These are phyloP conservation scores for Anastrepha obliqua DNA, from an alignment of 1,140 invertebrate species.

Conservation along the genomic window DNA sequence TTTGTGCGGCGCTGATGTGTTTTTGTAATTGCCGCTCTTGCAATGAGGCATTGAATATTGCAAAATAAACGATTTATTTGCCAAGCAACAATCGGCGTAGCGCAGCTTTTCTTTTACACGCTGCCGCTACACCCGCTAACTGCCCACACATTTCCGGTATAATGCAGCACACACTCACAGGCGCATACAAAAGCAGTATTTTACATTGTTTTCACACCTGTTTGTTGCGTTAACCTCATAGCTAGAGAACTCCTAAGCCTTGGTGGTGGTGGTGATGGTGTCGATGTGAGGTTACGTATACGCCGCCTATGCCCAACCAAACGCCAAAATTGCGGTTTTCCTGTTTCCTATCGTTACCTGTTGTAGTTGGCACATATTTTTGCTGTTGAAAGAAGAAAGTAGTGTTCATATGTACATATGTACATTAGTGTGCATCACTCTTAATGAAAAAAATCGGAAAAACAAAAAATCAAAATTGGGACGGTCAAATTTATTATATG, in stretches of 20 bases:
- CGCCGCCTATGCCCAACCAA: conserved; percentile 45
- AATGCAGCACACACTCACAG: neutral
- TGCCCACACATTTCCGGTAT: conserved; percentile 22
- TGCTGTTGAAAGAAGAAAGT: conserved; percentile 20
- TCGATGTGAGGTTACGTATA: conserved; percentile 9
- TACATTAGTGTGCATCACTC: neutral
- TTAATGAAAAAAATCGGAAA: no score
- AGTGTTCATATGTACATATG: neutral
- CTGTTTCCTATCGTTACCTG: conserved; percentile 43
- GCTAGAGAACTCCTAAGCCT: neutral
- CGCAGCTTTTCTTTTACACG: neutral
- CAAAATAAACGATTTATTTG: conserved; percentile 62
- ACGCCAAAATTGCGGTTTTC: conserved; percentile 53
- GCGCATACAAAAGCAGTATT: neutral
- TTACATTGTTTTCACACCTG: conserved; percentile 29
- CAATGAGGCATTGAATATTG: conserved; percentile 72
- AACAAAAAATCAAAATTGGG: no score
- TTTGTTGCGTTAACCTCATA: neutral
- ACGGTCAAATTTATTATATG: no score
- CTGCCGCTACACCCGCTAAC: neutral
- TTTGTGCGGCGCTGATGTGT: conserved; percentile 48
- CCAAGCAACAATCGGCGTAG: conserved; percentile 57
- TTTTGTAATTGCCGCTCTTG: conserved; percentile 62
- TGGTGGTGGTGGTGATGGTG: no score
- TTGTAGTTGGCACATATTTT: neutral